Evolutionary conservation across 2,888 invertebrate genomes (phyloP).

Genomic region (Marronus borbonicus): DNA sequence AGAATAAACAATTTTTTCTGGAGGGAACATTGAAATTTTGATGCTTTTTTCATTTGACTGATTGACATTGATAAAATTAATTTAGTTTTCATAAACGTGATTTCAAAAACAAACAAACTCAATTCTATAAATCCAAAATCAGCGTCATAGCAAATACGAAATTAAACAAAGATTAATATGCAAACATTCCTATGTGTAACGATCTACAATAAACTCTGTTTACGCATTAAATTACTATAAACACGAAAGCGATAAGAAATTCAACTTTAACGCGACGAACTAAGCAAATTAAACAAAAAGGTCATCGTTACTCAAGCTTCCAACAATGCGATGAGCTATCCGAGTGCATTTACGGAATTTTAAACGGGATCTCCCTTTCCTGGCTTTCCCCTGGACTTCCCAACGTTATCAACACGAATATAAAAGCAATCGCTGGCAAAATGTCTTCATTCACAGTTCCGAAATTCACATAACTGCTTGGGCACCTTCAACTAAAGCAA

Average conservation of each 20-base stretch:
- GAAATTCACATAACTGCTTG: not conserved
- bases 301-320: not conserved
- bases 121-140: no score
- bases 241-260: not conserved
- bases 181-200: no score
- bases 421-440: not conserved
- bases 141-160: no score
- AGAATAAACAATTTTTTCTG: no score
- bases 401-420: not conserved
- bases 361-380: conserved; percentile 6
- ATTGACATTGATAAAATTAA: no score
- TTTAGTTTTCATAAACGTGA: no score
- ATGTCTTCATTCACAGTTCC: not conserved
- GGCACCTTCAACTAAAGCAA: not conserved
- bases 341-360: not conserved
- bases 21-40: no score
- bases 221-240: not conserved
- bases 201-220: no score
- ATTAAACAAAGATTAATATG: no score
- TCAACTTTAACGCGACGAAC: not conserved
- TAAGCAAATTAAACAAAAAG: not conserved
- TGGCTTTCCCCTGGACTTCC: not conserved
- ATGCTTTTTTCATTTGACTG: no score
- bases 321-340: not conserved
- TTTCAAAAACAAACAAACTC: no score